Base-by-base conservation (phyloP, 2,888 invertebrate species). In the Eucera pruinosa region DNA sequence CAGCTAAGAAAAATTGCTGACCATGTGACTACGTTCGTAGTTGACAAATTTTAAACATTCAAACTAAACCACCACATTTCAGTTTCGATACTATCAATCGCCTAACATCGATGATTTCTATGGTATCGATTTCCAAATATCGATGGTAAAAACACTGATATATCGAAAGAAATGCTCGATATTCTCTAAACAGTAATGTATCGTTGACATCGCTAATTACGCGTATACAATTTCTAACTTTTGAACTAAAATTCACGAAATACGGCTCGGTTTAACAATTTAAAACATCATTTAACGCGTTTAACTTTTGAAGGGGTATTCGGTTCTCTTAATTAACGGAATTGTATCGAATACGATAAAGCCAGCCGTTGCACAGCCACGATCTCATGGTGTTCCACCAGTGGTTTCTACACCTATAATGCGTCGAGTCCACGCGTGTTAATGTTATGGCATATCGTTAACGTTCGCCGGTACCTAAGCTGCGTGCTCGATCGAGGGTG, bases 381-480 rank as follows among this genome's bases (percentile, higher is more conserved):
- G 52, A 69, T 64, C 47, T 48, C 36, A 23, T 48, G 54, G 41
- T 55, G 48, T 33, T 65, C 54, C 33, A 27, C 18, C 54, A 45
- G 39, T 30, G 41, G 27, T n/a, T n/a, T n/a, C n/a, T 41, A 23
- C 23, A 30, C 2, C 39, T 36, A 36, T 23, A 55, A n/a, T 48
- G 48, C 20, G 13, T 36, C 18, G 55, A 13, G 30, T 43, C 64
- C 23, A 58, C 20, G 58, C 58, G 57, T 55, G 61, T 66, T 79
- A 80, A 80, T 68, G 74, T 60, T 69, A 69, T 65, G 65, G 64
- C 68, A 69, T 80, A 65, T 65, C 68, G 58, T 79, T 79, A 80
- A 48, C 67, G 50, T 48, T 58, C 54, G 41, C 33, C n/a, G 13
- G 9, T 41, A 57, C 65, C 23, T 57, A 27, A 43, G 57, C 23